Evolutionary conservation across 2,888 invertebrate species (phyloP).

Genomic region (Copidosoma aretas): DNA sequence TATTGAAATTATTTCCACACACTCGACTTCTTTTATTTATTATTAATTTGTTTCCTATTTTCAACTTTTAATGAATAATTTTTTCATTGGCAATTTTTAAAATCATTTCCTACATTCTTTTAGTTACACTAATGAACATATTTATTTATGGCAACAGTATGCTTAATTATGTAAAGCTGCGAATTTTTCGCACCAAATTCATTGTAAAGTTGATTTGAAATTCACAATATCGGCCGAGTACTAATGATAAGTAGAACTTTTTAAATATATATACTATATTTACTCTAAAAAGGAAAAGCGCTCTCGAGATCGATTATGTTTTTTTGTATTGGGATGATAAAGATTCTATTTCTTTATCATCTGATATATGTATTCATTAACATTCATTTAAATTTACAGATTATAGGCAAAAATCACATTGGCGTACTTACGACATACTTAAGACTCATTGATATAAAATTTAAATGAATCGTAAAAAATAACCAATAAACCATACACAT

Average conservation of each 20-base stretch:
- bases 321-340: constrained; percentile 28
- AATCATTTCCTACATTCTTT: not conserved
- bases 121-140: not conserved
- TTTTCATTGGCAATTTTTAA: not conserved
- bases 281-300: constrained; percentile 40
- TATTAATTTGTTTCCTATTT: constrained; percentile 9
- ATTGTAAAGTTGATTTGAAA: constrained; percentile 32
- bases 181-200: constrained; percentile 13
- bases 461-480: not conserved
- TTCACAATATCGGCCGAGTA: constrained; percentile 36
- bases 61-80: constrained; percentile 20
- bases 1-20: constrained; percentile 22
- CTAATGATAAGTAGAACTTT: constrained; percentile 29
- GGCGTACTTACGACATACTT: constrained; percentile 22
- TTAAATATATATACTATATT: constrained; percentile 14
- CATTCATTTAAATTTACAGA: constrained; percentile 25
- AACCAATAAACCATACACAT: not conserved
- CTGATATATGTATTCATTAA: constrained; percentile 32
- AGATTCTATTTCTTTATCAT: constrained; percentile 16
- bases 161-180: constrained; percentile 10
- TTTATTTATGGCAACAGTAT: not conserved
- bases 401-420: constrained; percentile 28
- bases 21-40: constrained; percentile 13
- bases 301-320: constrained; percentile 39
- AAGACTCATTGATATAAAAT: constrained; percentile 17